Base-by-base conservation (phyloP, 1,140 invertebrate species). In the Medauroidea extradentata region DNA sequence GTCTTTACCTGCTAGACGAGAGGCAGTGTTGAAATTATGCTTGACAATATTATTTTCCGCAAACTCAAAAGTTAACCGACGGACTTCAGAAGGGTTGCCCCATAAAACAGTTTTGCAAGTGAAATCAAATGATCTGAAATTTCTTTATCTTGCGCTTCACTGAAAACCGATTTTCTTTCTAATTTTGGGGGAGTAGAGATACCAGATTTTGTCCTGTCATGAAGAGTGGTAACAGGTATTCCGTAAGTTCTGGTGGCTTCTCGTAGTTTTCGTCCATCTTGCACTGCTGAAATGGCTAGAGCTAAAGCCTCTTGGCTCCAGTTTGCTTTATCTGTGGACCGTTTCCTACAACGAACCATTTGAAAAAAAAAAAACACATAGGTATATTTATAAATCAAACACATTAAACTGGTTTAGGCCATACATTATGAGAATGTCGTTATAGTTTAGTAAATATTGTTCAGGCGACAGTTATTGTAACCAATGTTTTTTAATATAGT, bases 321-420 rank as follows among this genome's bases (percentile, higher is more conserved):
- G 27, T 21, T 50, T 18, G 16, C 48, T 50, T 21, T 18, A 50
- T 50, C 27, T 19, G 16, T 50, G 19, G 19, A 23, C 27, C 24
- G 19, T 25, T 50, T 25, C 48, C 24, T 50, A n/a, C 27, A 23
- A 11, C 14, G 19, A 50, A 24, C 14, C 48, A 50, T 50, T 5
- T 50, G 48, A n/a, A 9, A 25, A 50, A 9, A 25, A 50, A 21
- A 24, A 54, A 54, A 54, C 29, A 34, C 29, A 34, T 34, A 34
- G 29, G 29, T 11, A 4, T 34, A 34, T 34, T 34, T 34, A 34
- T 34, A 34, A 34, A 34, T 34, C 29, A 34, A 11, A 34, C 29
- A 34, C 29, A 34, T 34, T 34, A 34, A 34, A 34, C 11, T 34
- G 29, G 29, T 4, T 34, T 34, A 11, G 29, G 29, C 29, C 29